phyloP scores from a whole-genome alignment of 2,888 invertebrate genomes.

The Deilephila elpenor region DNA sequence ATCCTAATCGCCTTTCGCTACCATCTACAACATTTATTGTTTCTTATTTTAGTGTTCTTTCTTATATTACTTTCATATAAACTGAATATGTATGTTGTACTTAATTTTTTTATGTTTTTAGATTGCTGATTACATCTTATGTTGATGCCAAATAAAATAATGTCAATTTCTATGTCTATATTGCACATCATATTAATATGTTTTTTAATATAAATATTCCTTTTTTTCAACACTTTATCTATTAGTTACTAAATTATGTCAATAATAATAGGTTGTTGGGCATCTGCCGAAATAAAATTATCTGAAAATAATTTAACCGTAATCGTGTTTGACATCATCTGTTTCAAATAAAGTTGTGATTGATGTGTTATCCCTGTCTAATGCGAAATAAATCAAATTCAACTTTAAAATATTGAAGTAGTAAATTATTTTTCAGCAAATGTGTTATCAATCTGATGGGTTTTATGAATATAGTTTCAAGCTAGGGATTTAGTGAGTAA shows the following conservation, averaged over 20 bases:
- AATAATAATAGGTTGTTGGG: neutral
- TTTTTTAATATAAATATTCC: no score
- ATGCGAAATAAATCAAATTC: slow-evolving; percentile 15
- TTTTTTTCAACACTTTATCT: no score
- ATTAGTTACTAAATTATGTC: neutral
- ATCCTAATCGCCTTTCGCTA: no score
- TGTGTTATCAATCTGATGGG: neutral
- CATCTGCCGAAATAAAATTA: neutral
- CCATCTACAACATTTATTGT: no score
- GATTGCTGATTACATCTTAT: no score
- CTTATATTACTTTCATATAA: no score
- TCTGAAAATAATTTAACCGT: neutral
- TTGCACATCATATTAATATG: no score
- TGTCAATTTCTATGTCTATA: no score
- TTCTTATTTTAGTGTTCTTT: no score
- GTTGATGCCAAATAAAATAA: no score
- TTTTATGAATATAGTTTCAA: neutral
- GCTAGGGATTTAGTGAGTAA: neutral
- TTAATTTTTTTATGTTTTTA: no score
- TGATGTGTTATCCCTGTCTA: slow-evolving; percentile 7
- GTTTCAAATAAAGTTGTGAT: slow-evolving; percentile 7
- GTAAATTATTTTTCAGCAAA: neutral
- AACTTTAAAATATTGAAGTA: slow-evolving; percentile 18
- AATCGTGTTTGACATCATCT: neutral
- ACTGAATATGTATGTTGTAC: no score